Conservation (phyloP, 2,113 vertebrate species). For the Lophura nycthemera region DNA sequence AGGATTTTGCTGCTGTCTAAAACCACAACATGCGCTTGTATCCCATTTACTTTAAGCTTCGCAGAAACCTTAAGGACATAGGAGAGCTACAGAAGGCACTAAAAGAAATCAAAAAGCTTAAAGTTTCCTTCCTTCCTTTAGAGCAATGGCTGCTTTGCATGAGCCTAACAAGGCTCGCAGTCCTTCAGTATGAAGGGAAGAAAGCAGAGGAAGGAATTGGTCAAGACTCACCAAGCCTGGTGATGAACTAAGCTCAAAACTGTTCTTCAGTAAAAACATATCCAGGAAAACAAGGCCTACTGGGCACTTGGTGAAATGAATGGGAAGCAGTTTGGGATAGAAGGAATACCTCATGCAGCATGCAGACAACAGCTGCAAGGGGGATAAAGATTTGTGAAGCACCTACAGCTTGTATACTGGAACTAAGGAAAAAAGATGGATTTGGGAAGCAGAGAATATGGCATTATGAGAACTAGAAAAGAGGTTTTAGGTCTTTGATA, state of each 20-base stretch:
- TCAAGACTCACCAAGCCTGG: neutral
- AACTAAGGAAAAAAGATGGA: neutral
- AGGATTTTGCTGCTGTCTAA: neutral
- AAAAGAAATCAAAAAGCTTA: neutral
- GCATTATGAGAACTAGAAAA: neutral
- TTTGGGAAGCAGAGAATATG: neutral
- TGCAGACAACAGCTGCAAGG: neutral
- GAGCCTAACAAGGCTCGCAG: neutral
- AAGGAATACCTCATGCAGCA: neutral
- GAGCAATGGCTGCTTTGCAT: neutral
- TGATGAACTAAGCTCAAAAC: neutral
- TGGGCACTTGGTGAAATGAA: neutral
- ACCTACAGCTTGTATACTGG: neutral
- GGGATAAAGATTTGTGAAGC: neutral
- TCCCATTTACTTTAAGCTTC: neutral
- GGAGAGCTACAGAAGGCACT: neutral
- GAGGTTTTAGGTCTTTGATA: neutral
- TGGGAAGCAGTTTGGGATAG: neutral
- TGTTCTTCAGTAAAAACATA: accelerated
- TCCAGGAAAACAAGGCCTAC: neutral
- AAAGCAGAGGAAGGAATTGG: neutral
- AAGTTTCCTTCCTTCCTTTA: no score
- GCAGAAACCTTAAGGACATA: neutral
- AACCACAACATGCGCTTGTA: neutral
- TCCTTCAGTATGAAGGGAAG: neutral